These are phyloP conservation scores for Drosophila mimica DNA, from an alignment of 2,888 invertebrate genomes.

Conservation along the genomic window DNA sequence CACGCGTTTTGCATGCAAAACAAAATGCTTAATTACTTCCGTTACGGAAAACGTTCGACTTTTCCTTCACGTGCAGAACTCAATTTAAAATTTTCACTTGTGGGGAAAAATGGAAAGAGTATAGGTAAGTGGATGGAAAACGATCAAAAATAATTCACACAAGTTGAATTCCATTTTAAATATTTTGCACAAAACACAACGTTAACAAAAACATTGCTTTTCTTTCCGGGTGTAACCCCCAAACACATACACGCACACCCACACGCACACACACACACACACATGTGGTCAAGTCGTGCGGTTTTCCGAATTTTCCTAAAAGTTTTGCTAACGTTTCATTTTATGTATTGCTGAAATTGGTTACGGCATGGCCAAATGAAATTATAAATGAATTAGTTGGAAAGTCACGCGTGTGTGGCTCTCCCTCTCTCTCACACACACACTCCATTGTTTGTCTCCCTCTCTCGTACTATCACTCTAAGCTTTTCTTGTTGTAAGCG, in stretches of 20 bases:
- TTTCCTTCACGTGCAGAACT: constrained; percentile 51
- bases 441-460: background rate
- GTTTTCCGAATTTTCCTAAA: constrained; percentile 35
- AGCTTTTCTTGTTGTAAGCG: constrained; percentile 30
- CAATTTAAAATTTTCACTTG: constrained; percentile 38
- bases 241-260: constrained; percentile 14
- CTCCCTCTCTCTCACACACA: too few species aligned
- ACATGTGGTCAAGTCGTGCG: constrained; percentile 28
- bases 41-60: constrained; percentile 21
- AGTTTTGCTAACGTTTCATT: constrained; percentile 67
- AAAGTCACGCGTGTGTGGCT: constrained; percentile 50
- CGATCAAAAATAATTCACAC: constrained; percentile 35
- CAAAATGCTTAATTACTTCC: constrained; percentile 75
- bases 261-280: constrained; percentile 12
- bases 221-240: constrained; percentile 33
- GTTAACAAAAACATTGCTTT: constrained; percentile 66
- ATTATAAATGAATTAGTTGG: constrained; percentile 70
- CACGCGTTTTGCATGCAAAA: constrained; percentile 36
- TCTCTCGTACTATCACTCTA: background rate
- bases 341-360: constrained; percentile 51
- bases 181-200: constrained; percentile 31
- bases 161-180: constrained; percentile 58
- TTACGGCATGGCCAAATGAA: constrained; percentile 64
- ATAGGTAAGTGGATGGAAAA: constrained; percentile 30
- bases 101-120: constrained; percentile 4